Conservation (phyloP, 2,113 vertebrate species). For the Amia ocellicauda region DNA sequence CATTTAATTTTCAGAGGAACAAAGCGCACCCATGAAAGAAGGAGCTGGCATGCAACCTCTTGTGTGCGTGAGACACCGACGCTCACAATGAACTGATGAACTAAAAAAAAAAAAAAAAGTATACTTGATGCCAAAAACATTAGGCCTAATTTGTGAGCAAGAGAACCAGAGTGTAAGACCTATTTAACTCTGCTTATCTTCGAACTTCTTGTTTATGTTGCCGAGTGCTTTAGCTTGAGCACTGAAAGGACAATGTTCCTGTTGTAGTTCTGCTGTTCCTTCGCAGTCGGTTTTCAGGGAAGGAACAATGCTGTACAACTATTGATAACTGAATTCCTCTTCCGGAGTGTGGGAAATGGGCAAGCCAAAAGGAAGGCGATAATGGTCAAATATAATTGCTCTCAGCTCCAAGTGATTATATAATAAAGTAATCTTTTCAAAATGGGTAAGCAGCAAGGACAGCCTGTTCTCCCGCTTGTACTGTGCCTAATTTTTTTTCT, state of each 20-base stretch:
- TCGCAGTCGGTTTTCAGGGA: not conserved
- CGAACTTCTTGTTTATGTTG: not conserved
- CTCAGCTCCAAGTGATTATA: conserved; percentile 3
- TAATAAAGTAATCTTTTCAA: conserved; percentile 10
- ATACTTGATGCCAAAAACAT: not conserved
- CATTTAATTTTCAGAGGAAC: conserved; percentile 14
- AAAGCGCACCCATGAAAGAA: conserved; percentile 45
- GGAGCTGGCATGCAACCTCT: conserved; percentile 32
- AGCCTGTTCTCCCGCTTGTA: not conserved
- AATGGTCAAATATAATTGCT: not conserved
- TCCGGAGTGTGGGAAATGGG: not conserved
- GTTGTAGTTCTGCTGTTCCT: not conserved
- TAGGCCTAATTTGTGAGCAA: not conserved
- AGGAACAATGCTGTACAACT: not conserved
- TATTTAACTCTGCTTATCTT: not conserved
- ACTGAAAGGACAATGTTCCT: not conserved
- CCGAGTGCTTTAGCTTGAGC: not conserved
- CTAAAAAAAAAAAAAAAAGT: not conserved
- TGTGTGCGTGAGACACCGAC: not conserved
- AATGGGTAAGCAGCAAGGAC: not conserved
- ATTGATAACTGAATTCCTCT: conserved; percentile 24
- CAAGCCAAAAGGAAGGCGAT: not conserved
- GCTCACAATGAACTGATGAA: not conserved
- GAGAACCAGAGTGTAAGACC: conserved; percentile 1
- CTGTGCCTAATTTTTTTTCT: not conserved